Evolutionary conservation across 2,113 vertebrate species (phyloP), one percentile per base, ranked within the genome.

Genomic region (Triplophysa tibetana): DNA sequence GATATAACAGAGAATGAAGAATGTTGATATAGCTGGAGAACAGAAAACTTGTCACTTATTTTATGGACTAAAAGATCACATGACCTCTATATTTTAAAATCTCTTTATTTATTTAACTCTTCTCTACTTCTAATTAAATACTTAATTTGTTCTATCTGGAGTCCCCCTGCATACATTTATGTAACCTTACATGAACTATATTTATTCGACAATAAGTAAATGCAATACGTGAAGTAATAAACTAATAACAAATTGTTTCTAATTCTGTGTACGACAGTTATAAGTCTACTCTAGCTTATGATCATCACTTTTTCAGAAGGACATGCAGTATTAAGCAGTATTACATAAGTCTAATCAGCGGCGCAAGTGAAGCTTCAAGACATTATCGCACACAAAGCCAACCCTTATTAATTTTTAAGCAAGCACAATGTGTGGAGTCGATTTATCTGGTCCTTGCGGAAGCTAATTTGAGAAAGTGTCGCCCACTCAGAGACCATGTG

Each of bases 401-500:
- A 85, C 86, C 86, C 87, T 87, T 41, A 73, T 92, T 89, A 90
- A 92, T 91, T 87, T 92, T 93, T 92, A 91, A 93, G 92, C 90
- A 92, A 90, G 86, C 84, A 84, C 79, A 88, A 89, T 89, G 89
- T 90, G 83, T 82, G 68, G 85, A 84, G 81, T 91, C 85, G 86
- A 90, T 91, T 90, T 82, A 86, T 88, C 88, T 84, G 80, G 88
- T 83, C 88, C 85, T 64, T 33, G 77, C 64, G 17, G 61, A 72
- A 56, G 87, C 91, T 93, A 91, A 92, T 91, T 91, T 84, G 60
- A 84, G 88, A 83, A 38, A 23, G 41, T 41, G 14, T 85, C 82
- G 54, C 85, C 89, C 88, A 87, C 88, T 85, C 87, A 54, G 43
- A 4, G 19, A 43, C 41, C 24, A 45, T 86, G 85, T 84, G 83